Evolutionary conservation across 2,113 vertebrate species (phyloP).

Genomic region (Menura novaehollandiae): DNA sequence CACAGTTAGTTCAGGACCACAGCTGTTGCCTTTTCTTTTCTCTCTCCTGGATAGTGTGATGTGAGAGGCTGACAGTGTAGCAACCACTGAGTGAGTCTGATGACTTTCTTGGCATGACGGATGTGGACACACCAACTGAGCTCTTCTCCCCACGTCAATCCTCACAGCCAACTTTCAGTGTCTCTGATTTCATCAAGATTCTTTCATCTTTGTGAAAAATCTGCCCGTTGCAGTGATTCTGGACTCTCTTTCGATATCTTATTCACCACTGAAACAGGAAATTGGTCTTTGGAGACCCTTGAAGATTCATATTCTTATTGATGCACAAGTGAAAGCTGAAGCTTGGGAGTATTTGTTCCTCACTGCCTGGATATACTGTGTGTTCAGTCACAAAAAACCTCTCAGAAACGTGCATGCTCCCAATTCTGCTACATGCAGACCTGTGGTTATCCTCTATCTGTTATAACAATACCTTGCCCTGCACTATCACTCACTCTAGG

Average conservation of each 20-base stretch:
- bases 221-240: background rate
- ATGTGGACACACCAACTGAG: background rate
- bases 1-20: background rate
- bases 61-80: background rate
- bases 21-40: background rate
- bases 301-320: background rate
- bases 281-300: background rate
- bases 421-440: background rate
- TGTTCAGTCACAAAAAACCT: background rate
- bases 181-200: background rate
- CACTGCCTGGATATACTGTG: background rate
- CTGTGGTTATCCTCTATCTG: background rate
- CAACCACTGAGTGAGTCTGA: background rate
- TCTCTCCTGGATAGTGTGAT: background rate
- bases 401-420: background rate
- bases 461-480: background rate
- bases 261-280: background rate
- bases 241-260: background rate
- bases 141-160: rapidly evolving
- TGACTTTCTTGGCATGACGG: background rate
- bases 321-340: too few species aligned
- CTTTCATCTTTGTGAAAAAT: background rate
- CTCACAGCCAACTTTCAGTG: background rate
- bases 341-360: background rate
- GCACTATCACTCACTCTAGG: background rate